These are phyloP conservation scores for Rhea americana DNA, from an alignment of 2,113 vertebrate genomes.

Conservation along the genomic window DNA sequence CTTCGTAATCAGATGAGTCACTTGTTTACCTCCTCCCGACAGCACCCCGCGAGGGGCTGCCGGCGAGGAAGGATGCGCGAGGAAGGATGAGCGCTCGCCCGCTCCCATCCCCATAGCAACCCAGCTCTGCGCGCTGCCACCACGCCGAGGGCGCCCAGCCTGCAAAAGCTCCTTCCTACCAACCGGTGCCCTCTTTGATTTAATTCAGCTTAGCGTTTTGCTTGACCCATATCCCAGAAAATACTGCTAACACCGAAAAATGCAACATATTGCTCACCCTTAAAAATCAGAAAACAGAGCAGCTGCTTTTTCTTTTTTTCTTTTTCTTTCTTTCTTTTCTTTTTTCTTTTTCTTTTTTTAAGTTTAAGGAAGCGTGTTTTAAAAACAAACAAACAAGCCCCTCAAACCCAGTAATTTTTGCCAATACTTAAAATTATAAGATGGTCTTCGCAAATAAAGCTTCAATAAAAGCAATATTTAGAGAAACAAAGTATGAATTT, in stretches of 20 bases:
- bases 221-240: slow-evolving; percentile 29
- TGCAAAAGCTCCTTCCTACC: slow-evolving; percentile 10
- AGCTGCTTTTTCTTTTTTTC: too few relatives aligned
- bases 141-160: slow-evolving; percentile 42
- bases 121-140: slow-evolving; percentile 61
- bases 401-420: neutral
- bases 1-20: slow-evolving; percentile 48
- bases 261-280: accelerated
- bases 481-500: neutral
- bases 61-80: slow-evolving; percentile 47
- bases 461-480: neutral
- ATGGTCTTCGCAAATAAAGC: neutral
- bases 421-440: neutral
- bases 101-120: slow-evolving; percentile 71
- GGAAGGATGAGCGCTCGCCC: slow-evolving; percentile 70
- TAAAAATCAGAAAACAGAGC: neutral
- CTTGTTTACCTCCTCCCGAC: slow-evolving; percentile 55
- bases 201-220: neutral
- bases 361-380: neutral
- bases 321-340: too few relatives aligned
- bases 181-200: slow-evolving; percentile 17
- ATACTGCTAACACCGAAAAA: neutral
- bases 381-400: neutral
- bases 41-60: slow-evolving; percentile 28
- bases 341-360: neutral